Evolutionary conservation across 2,113 vertebrate species (phyloP).

Genomic region (Peromyscus californicus): DNA sequence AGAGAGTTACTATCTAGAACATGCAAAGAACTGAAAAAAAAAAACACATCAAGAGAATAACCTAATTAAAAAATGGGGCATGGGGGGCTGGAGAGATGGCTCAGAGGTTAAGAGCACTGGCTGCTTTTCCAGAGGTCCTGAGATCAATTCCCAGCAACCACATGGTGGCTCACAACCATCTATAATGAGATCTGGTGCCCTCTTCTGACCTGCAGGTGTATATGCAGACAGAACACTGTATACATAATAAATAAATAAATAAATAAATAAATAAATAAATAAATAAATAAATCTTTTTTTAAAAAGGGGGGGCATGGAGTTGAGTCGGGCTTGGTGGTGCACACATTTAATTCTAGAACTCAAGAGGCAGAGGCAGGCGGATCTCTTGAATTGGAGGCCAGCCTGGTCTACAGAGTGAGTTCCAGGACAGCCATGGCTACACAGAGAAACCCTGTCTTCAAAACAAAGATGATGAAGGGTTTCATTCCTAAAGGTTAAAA

Average conservation of each 20-base stretch:
- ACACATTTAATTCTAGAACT: neutral
- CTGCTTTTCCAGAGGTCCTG: too few species aligned
- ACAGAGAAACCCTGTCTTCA: neutral
- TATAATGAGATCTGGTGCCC: too few species aligned
- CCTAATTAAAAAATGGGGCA: neutral
- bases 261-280: too few species aligned
- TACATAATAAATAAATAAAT: too few species aligned
- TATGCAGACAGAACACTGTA: too few species aligned
- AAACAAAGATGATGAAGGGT: neutral
- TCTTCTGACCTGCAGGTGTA: too few species aligned
- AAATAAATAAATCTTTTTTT: too few species aligned
- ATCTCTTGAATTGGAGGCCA: neutral
- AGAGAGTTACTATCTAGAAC: neutral
- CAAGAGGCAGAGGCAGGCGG: neutral
- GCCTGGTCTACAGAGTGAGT: neutral
- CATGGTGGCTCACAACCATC: too few species aligned
- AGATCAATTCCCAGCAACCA: too few species aligned
- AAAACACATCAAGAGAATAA: neutral
- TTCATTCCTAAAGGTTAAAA: neutral
- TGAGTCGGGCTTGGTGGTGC: neutral
- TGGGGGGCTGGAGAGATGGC: too few species aligned
- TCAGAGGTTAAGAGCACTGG: too few species aligned
- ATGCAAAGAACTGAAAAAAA: neutral
- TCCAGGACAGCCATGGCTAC: neutral
- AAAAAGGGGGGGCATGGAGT: neutral